Conservation (phyloP, 2,888 invertebrate species). For the Kryphioiulus occultus region DNA sequence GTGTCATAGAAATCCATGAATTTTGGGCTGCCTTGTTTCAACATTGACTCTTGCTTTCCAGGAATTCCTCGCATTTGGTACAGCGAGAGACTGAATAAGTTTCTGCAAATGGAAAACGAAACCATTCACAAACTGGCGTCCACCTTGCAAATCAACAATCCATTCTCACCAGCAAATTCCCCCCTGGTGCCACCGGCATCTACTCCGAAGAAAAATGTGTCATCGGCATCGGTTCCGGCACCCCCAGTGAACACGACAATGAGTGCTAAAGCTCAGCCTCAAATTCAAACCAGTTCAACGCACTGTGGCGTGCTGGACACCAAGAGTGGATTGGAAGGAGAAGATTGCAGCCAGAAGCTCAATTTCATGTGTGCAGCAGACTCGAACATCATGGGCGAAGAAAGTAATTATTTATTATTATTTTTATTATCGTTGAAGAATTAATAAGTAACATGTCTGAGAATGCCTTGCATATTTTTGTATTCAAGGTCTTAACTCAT, state of each 20-base stretch:
- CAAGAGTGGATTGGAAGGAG: not conserved
- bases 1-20: too few relatives aligned
- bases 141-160: not conserved
- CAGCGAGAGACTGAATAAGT: not conserved
- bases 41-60: not conserved
- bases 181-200: not conserved
- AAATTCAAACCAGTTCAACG: slow-evolving; percentile 12
- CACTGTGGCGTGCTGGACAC: slow-evolving; percentile 42
- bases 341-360: slow-evolving; percentile 33
- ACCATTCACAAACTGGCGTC: not conserved
- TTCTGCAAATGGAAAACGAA: not conserved
- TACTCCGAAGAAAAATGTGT: not conserved
- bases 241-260: not conserved
- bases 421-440: too few relatives aligned
- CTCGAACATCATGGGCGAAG: not conserved
- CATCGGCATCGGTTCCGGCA: not conserved
- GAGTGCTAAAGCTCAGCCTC: not conserved
- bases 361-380: slow-evolving; percentile 43
- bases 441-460: too few relatives aligned
- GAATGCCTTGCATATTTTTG: too few relatives aligned
- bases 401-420: not conserved
- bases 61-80: slow-evolving; percentile 27
- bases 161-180: not conserved
- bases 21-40: not conserved
- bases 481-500: too few relatives aligned